Conservation (phyloP, 2,888 invertebrate genomes). For the Meghimatium bilineatum region DNA sequence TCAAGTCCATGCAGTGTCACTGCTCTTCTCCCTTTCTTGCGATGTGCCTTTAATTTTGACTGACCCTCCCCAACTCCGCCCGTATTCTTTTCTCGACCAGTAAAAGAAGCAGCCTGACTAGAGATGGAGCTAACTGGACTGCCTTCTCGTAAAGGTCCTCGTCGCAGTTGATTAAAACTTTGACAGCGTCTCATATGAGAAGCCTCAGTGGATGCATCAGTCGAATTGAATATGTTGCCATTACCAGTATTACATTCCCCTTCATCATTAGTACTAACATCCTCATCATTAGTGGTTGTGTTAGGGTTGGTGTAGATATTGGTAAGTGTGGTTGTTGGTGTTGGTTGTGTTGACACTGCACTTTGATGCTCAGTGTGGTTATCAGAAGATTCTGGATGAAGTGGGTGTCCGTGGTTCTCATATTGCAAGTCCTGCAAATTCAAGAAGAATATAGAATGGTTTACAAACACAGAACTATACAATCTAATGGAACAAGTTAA, state of each 20-base stretch:
- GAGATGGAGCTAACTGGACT: constrained; percentile 45
- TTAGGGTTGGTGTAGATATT: constrained; percentile 43
- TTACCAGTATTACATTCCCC: constrained; percentile 23
- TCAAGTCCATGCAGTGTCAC: constrained; percentile 69
- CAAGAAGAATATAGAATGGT: not conserved
- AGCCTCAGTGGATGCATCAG: constrained; percentile 46
- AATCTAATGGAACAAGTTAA: no score
- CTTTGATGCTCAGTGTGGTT: constrained; percentile 21
- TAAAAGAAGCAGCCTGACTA: constrained; percentile 33
- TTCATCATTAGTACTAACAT: constrained; percentile 19
- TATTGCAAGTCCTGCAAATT: not conserved
- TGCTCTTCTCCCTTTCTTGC: constrained; percentile 62
- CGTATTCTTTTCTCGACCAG: constrained; percentile 17
- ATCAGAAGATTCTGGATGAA: not conserved
- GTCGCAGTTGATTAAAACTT: constrained; percentile 53
- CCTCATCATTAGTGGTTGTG: constrained; percentile 31
- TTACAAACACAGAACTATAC: no score
- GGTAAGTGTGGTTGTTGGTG: constrained; percentile 8
- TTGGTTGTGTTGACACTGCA: constrained; percentile 13
- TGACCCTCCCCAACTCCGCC: not conserved
- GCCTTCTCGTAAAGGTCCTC: constrained; percentile 23
- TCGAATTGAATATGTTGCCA: constrained; percentile 42
- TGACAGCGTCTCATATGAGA: constrained; percentile 52
- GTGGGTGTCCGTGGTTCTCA: constrained; percentile 1
- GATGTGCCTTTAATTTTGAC: constrained; percentile 63